Conservation (phyloP, 2,113 vertebrate genomes). For the Phycodurus eques region DNA sequence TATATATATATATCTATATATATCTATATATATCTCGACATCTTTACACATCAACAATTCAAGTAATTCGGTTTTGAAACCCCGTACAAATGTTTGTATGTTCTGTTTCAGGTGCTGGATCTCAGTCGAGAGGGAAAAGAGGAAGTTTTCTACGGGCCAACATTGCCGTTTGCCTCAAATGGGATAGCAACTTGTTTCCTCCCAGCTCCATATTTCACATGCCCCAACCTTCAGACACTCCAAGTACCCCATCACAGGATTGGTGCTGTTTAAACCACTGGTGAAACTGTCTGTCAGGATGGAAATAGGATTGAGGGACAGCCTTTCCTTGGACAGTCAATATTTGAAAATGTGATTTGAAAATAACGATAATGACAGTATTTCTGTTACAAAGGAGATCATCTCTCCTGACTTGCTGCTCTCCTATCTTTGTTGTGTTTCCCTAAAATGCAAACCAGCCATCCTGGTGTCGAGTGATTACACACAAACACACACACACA, state of each 20-base stretch:
- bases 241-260: conserved; percentile 96
- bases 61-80: background rate
- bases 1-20: background rate
- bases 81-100: background rate
- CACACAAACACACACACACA: conserved; percentile 14
- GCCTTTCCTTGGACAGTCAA: conserved; percentile 10
- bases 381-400: background rate
- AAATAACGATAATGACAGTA: conserved; percentile 8
- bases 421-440: conserved; percentile 24
- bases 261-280: conserved; percentile 62
- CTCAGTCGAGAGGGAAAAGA: conserved; percentile 92
- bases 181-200: conserved; percentile 93
- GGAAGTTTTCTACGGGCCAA: conserved; percentile 96
- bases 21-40: background rate
- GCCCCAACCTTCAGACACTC: conserved; percentile 91
- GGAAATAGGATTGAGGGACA: conserved; percentile 7
- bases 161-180: conserved; percentile 92
- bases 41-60: background rate
- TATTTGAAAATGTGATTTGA: conserved; percentile 8
- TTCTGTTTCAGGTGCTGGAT: conserved; percentile 83
- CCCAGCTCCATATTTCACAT: conserved; percentile 89
- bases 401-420: conserved; percentile 8
- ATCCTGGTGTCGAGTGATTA: conserved; percentile 14
- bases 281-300: background rate
- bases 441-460: conserved; percentile 24